Evolutionary conservation across 2,113 vertebrate species (phyloP), one percentile per base, ranked within the genome.

Genomic region (Puffinus mauretanicus): DNA sequence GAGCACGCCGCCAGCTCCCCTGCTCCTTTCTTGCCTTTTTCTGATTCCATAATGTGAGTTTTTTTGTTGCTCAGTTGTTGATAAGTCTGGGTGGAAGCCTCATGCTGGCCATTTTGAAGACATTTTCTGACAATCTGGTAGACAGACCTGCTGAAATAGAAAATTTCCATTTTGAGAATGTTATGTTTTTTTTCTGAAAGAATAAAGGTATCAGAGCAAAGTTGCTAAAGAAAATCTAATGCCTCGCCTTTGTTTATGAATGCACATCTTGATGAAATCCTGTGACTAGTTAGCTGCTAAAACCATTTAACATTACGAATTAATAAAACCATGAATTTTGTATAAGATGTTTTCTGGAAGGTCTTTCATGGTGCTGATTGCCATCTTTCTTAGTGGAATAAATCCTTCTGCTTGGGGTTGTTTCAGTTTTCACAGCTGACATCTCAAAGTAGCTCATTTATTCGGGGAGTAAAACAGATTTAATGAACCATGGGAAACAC

Each of bases 401-500:
- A 88, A 79, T 81, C n/a, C 64, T 62, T 73, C 93, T 93, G 67
- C 66, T 78, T 75, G 44, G 38, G 62, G 57, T 90, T 86, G 29
- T 70, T 88, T 86, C 58, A 65, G 67, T 76, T 64, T 94, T 69
- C 62, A 24, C 38, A 88, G 90, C 70, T 81, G 93, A 71, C 64
- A 88, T 85, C 58, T 93, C 76, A 92, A 76, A 94, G 75, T 16
- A 87, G 38, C 57, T 82, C 71, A 78, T 94, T 96, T 96, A 96
- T 95, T 72, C 7, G 10, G 60, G 36, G 42, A 38, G 70, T 92
- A 90, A 94, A 97, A 85, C 44, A 90, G 81, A 95, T 91, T 97
- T 93, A 96, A 97, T 95, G 94, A 96, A 92, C 89, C 86, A 78
- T 85, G n/a, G 72, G 93, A 94, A 95, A 91, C 78, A 69, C 78